Evolutionary conservation across 1,140 invertebrate genomes (phyloP).

Genomic region (Pissodes strobi): DNA sequence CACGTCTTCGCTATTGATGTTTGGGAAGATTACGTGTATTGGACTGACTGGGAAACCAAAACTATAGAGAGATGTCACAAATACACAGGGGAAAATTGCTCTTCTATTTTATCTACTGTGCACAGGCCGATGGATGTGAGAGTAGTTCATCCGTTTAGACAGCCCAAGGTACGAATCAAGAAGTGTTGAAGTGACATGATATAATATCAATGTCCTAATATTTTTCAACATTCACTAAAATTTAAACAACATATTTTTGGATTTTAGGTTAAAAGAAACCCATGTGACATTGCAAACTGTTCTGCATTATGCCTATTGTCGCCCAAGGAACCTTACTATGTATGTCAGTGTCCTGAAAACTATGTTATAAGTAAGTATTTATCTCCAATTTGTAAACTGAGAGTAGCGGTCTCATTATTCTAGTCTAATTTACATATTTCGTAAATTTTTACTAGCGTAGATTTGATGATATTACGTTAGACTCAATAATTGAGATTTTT

Average conservation of each 20-base stretch:
- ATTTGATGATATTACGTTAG: too few relatives aligned
- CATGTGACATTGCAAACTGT: slow-evolving; percentile 66
- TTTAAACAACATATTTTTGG: background rate
- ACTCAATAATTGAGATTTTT: too few relatives aligned
- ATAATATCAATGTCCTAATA: background rate
- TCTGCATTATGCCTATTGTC: slow-evolving; percentile 77
- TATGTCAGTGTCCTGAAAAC: slow-evolving; percentile 82
- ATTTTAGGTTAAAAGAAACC: slow-evolving; percentile 48
- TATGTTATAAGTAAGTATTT: slow-evolving; percentile 59
- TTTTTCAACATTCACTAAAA: background rate
- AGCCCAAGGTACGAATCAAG: too few relatives aligned
- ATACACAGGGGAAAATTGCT: too few relatives aligned
- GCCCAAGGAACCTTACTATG: slow-evolving; percentile 65
- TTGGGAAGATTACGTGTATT: slow-evolving; percentile 86
- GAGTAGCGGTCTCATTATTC: too few relatives aligned
- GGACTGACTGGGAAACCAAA: slow-evolving; percentile 92
- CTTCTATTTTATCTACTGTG: too few relatives aligned
- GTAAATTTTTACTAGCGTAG: too few relatives aligned
- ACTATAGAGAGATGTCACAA: slow-evolving; percentile 84
- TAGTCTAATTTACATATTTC: too few relatives aligned
- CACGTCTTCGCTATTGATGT: slow-evolving; percentile 88
- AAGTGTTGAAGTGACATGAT: too few relatives aligned
- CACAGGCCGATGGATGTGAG: slow-evolving; percentile 89
- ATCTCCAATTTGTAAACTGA: too few relatives aligned
- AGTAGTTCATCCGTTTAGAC: slow-evolving; percentile 78